phyloP scores from a whole-genome alignment of 2,113 vertebrate genomes.

The Perca flavescens region DNA sequence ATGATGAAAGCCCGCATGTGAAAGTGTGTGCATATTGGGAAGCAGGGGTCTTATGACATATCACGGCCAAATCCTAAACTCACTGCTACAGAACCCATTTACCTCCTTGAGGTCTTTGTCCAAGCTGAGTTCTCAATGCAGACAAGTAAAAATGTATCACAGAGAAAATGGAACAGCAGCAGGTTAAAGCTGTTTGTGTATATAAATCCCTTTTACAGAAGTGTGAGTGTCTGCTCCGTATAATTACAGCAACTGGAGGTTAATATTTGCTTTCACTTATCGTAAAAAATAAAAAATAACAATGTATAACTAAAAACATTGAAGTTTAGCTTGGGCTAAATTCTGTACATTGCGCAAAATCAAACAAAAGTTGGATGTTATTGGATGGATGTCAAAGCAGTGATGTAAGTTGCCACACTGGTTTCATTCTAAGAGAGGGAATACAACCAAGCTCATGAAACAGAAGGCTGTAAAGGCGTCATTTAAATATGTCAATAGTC shows the following conservation, averaged over 20 bases:
- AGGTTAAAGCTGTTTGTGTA: constrained; percentile 3
- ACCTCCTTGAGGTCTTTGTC: constrained; percentile 38
- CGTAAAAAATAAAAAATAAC: too few species aligned
- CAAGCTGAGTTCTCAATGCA: constrained; percentile 9
- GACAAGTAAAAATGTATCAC: constrained; percentile 35
- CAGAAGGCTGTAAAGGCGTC: background rate
- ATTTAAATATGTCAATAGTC: background rate
- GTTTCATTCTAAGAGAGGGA: background rate
- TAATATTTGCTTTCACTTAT: constrained; percentile 44
- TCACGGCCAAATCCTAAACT: constrained; percentile 48
- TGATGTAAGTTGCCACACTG: background rate
- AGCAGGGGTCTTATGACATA: constrained; percentile 43
- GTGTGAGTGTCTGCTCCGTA: constrained; percentile 31
- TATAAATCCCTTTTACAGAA: constrained; percentile 27
- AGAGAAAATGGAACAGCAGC: constrained; percentile 32
- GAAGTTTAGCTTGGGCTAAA: background rate
- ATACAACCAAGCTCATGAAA: background rate
- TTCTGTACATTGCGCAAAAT: background rate
- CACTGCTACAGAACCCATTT: constrained; percentile 39
- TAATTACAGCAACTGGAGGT: constrained; percentile 58
- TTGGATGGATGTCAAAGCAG: background rate
- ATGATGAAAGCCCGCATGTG: background rate
- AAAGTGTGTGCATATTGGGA: background rate
- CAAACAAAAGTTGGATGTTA: background rate
- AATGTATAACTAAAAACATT: too few species aligned